Base-by-base conservation (phyloP, 2,113 vertebrate species). In the Pygoscelis antarcticus region DNA sequence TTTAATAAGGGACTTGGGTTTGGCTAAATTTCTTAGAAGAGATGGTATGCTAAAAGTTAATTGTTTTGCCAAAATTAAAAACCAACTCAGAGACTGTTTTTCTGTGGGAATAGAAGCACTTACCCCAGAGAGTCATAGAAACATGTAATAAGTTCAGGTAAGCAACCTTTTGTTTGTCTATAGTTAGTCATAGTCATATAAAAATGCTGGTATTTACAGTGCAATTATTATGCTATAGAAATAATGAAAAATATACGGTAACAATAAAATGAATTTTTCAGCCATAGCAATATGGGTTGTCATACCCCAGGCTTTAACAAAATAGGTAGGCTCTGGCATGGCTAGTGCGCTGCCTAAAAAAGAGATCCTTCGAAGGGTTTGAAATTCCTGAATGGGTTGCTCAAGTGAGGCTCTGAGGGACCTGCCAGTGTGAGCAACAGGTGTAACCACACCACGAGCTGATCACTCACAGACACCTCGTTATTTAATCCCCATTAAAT, bases 11-110 rank as follows among this genome's bases (percentile, higher is more conserved):
- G n/a, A 83, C 54, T 94, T 80, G 55, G 87, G 60, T 94, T 96
- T 94, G 93, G 95, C 75, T 94, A 93, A 52, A 83, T 94, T 95
- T 95, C 90, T 88, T 87, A 93, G 75, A 52, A 77, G 89, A 93
- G 75, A 85, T 94, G 66, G 49, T 92, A 93, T 93, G 64, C 52
- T 77, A 88, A 72, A 88, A 72, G 75, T 88, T 90, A 85, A 69
- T 96, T 90, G 36, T 95, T 95, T 92, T 40, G 77, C 55, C 30
- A 4, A 84, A 92, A 88, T 92, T 49, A 88, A 96, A 94, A 96
- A 44, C 65, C 54, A 87, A 14, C 34, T 5, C 62, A 88, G 65
- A 91, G 40, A 52, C 58, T 61, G 51, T 57, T 93, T 40, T 69
- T 85, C 75, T 91, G 34, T 58, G 68, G 42, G 74, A 95, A 96